Base-by-base conservation (phyloP, 2,113 vertebrate species). In the Protobothrops mucrosquamatus region DNA sequence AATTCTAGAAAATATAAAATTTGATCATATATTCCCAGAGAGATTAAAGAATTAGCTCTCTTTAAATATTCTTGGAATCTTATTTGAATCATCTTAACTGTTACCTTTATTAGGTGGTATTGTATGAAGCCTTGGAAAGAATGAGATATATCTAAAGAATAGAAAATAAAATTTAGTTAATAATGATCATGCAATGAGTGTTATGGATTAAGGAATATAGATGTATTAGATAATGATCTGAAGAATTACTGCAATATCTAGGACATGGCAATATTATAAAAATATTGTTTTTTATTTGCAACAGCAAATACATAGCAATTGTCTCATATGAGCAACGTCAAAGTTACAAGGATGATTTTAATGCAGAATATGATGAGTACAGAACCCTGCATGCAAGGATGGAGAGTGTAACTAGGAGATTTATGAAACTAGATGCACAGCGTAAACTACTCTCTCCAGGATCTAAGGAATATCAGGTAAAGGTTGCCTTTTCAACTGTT, bases 361-460 rank as follows among this genome's bases (percentile, higher is more conserved):
- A 98, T 26, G 98, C 98, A 0, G 98, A 99, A 95, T 99, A 99
- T 43, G 98, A 98, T 0, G 99, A 99, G 91, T 99, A 99, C 92
- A 97, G 98, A 55, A 93, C 88, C 46, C 93, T 99, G 94, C 98
- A 99, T 22, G 98, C 98, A 89, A 97, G 96, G 1, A 97, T 99
- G 94, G 98, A 99, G 94, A 97, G 87, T 11, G 96, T 98, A 91
- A 98, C 97, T 52, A 97, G 96, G 48, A 98, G 95, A 89, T 99
- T 99, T 94, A 97, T 96, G 89, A 96, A 98, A 92, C 96, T 99
- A 81, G 98, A 98, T 39, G 87, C 96, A 0, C 98, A 98, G 89
- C 96, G 97, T 93, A 98, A 98, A 81, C 97, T 97, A 55, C 96
- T 99, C 95, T 94, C 97, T 88, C 98, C 98, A 0, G 98, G 97